Conservation (phyloP, 2,888 invertebrate genomes). For the Idaea aversata region DNA sequence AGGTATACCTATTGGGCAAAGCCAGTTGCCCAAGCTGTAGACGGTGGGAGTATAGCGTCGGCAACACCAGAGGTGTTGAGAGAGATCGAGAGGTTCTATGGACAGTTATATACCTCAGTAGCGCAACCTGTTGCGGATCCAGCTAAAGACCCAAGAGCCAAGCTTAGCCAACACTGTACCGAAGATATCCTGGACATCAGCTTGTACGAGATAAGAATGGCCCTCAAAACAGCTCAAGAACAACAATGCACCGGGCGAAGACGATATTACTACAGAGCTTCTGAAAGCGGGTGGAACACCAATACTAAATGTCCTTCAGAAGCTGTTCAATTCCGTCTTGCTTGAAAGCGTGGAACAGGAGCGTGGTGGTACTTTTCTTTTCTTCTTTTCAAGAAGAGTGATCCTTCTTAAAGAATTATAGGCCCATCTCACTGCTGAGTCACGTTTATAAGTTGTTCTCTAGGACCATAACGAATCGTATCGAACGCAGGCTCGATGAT, state of each 20-base stretch:
- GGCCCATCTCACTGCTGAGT: conserved; percentile 1
- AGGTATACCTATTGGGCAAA: too few relatives aligned
- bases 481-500: not conserved
- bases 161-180: too few relatives aligned
- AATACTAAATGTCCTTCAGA: conserved; percentile 4
- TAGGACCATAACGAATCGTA: not conserved
- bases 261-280: conserved; percentile 5
- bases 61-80: too few relatives aligned
- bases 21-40: too few relatives aligned
- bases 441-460: not conserved
- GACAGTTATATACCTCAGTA: too few relatives aligned
- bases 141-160: too few relatives aligned
- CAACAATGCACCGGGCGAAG: conserved; percentile 10
- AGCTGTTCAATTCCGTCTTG: too few relatives aligned
- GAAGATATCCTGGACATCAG: too few relatives aligned
- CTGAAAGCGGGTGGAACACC: conserved; percentile 7
- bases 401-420: not conserved
- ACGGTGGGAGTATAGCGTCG: too few relatives aligned
- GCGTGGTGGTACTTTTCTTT: conserved; percentile 2
- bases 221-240: conserved; percentile 5
- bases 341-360: not conserved
- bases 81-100: too few relatives aligned
- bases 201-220: not conserved
- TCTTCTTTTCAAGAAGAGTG: not conserved
- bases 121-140: too few relatives aligned